phyloP scores from a whole-genome alignment of 2,888 invertebrate genomes.

The Tinea pellionella region DNA sequence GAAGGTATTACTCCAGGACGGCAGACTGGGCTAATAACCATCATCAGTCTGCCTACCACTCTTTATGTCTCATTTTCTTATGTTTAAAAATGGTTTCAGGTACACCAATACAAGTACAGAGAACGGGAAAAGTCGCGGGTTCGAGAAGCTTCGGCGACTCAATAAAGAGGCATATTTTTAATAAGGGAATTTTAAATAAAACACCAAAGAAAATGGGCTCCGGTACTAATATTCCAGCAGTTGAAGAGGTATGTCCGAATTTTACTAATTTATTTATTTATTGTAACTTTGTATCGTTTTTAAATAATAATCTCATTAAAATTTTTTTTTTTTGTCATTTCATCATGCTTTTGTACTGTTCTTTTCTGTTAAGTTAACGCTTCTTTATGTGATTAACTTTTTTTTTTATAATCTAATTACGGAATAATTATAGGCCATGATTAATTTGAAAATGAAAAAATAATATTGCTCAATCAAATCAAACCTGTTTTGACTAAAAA shows the following conservation, averaged over 20 bases:
- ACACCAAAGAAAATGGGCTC: constrained; percentile 61
- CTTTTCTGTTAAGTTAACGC: too few species aligned
- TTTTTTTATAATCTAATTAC: too few species aligned
- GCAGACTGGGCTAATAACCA: too few species aligned
- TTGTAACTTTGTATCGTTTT: too few species aligned
- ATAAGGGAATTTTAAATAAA: constrained; percentile 72
- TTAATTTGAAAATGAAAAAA: too few species aligned
- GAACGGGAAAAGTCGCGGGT: constrained; percentile 70
- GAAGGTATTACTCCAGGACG: too few species aligned
- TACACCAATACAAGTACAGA: constrained; percentile 76
- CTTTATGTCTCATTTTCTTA: too few species aligned
- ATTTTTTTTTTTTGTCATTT: neutral
- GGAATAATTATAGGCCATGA: too few species aligned
- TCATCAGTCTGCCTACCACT: too few species aligned
- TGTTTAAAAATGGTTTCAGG: constrained; percentile 40
- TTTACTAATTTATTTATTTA: neutral
- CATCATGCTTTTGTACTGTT: neutral
- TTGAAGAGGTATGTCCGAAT: constrained; percentile 42
- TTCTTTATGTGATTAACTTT: too few species aligned
- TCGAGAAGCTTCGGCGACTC: constrained; percentile 82
- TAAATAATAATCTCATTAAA: neutral
- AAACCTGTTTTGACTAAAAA: too few species aligned
- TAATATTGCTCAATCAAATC: too few species aligned
- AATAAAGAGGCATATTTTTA: constrained; percentile 87
- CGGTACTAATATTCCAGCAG: constrained; percentile 40